Conservation (phyloP, 1,140 invertebrate genomes). For the Formica exsecta region DNA sequence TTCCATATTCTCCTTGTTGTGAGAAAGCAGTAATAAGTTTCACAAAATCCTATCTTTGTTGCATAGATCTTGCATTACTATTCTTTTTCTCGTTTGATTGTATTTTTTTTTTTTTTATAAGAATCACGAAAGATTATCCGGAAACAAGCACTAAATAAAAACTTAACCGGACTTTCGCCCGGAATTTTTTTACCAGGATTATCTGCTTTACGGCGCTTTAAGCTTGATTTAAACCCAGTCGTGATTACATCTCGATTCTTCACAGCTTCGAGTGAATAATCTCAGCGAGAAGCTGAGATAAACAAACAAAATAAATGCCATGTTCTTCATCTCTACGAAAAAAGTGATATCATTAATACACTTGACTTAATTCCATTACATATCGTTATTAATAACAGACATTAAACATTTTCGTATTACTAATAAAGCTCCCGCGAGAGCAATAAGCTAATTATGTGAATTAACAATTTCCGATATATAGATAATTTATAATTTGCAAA, state of each 20-base stretch:
- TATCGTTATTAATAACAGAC: slow-evolving; percentile 38
- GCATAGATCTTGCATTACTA: background rate
- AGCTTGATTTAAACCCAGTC: slow-evolving; percentile 67
- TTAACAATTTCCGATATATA: slow-evolving; percentile 34
- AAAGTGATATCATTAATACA: slow-evolving; percentile 3
- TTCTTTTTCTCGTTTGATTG: background rate
- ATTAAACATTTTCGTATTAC: slow-evolving; percentile 52
- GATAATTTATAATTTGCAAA: slow-evolving; percentile 41
- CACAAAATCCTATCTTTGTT: slow-evolving; percentile 23
- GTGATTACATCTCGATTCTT: slow-evolving; percentile 32
- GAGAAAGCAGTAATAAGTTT: slow-evolving; percentile 13
- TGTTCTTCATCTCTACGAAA: background rate
- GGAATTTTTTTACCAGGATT: slow-evolving; percentile 66
- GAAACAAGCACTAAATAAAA: slow-evolving; percentile 77
- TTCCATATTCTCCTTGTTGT: slow-evolving; percentile 65
- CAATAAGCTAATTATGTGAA: slow-evolving; percentile 33
- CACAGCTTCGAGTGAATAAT: background rate
- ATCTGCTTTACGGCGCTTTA: slow-evolving; percentile 58
- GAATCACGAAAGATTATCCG: slow-evolving; percentile 72
- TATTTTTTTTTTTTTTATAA: background rate
- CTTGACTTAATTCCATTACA: slow-evolving; percentile 5
- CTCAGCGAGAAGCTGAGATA: background rate
- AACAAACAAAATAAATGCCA: background rate
- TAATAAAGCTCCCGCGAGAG: slow-evolving; percentile 32
- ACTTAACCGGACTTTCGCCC: slow-evolving; percentile 67